These are phyloP conservation scores for Montipora capricornis DNA, from an alignment of 64 coral and sea anemone genomes.

Conservation along the genomic window DNA sequence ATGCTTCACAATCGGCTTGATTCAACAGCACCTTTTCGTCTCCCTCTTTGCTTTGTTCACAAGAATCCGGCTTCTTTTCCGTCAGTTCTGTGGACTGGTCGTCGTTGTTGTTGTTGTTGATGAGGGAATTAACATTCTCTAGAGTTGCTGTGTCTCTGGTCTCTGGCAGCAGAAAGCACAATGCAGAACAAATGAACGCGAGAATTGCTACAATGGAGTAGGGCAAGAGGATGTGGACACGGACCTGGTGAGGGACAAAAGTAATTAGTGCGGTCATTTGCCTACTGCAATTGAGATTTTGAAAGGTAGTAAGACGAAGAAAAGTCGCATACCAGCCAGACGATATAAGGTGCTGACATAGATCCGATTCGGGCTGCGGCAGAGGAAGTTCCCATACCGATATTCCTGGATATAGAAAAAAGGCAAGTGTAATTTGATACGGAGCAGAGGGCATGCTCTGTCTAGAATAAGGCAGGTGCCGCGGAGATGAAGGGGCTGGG, in stretches of 20 bases:
- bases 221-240: constrained; percentile 76
- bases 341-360: constrained; percentile 68
- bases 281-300: no score
- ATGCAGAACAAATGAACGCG: constrained; percentile 31
- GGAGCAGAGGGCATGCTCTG: no score
- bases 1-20: not conserved
- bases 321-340: constrained; percentile 67
- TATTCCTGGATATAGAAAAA: constrained; percentile 24
- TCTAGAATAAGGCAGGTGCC: no score
- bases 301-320: not conserved
- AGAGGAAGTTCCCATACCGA: constrained; percentile 78
- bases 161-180: constrained; percentile 81
- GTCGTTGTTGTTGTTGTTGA: not conserved
- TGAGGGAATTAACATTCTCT: constrained; percentile 64
- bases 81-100: not conserved
- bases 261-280: not conserved
- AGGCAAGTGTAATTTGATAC: no score
- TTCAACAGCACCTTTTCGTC: constrained; percentile 12
- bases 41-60: not conserved
- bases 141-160: constrained; percentile 65
- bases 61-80: not conserved
- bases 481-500: no score
- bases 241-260: constrained; percentile 55
- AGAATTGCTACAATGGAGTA: constrained; percentile 67
- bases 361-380: constrained; percentile 69